These are phyloP conservation scores for Zaprionus africanus DNA, from an alignment of 1,140 invertebrate genomes.

Conservation along the genomic window DNA sequence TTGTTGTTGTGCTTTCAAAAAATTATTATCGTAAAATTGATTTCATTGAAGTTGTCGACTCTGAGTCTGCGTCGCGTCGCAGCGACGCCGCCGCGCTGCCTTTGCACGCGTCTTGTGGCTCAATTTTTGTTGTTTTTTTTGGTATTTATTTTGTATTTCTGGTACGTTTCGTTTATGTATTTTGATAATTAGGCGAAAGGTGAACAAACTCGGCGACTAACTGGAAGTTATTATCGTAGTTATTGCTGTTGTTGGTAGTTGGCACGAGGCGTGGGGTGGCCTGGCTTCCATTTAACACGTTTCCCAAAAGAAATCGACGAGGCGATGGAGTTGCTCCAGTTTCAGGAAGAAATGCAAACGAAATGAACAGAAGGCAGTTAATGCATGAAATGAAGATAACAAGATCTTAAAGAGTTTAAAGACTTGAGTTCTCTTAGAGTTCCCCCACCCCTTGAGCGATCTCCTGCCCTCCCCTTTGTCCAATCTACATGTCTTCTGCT, in stretches of 20 bases:
- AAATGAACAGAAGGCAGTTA: slow-evolving; percentile 29
- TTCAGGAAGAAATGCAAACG: slow-evolving; percentile 42
- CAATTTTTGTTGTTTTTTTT: slow-evolving; percentile 26
- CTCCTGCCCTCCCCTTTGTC: not conserved
- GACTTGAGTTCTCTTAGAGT: not conserved
- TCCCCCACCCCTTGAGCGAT: not conserved
- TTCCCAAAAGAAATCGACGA: slow-evolving; percentile 72
- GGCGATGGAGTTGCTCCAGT: not conserved
- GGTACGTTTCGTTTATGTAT: slow-evolving; percentile 73
- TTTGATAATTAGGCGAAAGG: slow-evolving; percentile 82
- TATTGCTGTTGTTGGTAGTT: slow-evolving; percentile 29
- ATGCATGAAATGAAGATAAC: slow-evolving; percentile 7
- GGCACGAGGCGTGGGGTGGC: slow-evolving; percentile 21
- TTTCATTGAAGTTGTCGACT: slow-evolving; percentile 76
- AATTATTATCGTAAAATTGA: slow-evolving; percentile 83
- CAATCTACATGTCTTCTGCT: not conserved
- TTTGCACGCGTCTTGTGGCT: slow-evolving; percentile 61
- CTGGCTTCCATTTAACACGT: slow-evolving; percentile 65
- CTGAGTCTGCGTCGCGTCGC: slow-evolving; percentile 29
- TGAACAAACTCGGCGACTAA: slow-evolving; percentile 67
- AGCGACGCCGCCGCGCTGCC: slow-evolving; percentile 44
- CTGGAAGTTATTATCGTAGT: slow-evolving; percentile 47
- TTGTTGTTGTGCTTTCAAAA: slow-evolving; percentile 61
- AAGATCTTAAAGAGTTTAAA: not conserved
- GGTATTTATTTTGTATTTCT: slow-evolving; percentile 30